Evolutionary conservation across 2,113 vertebrate genomes (phyloP).

Genomic region (Nothocercus julius): DNA sequence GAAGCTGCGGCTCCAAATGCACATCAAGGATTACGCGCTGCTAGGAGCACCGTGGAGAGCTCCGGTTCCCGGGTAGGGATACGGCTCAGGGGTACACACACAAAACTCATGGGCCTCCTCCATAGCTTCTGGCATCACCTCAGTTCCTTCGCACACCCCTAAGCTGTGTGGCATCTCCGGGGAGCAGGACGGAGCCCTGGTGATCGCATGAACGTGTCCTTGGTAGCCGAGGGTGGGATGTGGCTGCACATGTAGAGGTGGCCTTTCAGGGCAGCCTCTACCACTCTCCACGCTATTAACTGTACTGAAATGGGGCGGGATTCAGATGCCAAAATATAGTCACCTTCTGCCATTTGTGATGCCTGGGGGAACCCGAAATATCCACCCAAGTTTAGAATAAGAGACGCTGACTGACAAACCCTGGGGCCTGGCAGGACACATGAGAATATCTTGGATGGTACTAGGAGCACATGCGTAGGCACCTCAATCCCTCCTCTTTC

Average conservation of each 20-base stretch:
- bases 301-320: not conserved
- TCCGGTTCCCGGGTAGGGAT: not conserved
- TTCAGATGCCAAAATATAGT: not conserved
- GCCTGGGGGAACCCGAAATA: not conserved
- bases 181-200: not conserved
- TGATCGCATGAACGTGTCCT: accelerated
- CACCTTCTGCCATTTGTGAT: not conserved
- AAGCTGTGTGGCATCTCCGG: not conserved
- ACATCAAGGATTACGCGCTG: too few species aligned
- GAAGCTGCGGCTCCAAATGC: not conserved
- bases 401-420: not conserved
- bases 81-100: not conserved
- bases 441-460: not conserved
- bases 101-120: not conserved
- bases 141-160: not conserved
- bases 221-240: not conserved
- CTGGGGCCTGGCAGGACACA: not conserved
- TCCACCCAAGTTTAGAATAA: not conserved
- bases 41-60: not conserved
- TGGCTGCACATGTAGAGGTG: not conserved
- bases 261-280: not conserved
- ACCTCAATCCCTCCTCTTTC: not conserved
- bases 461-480: not conserved
- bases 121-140: not conserved
- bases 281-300: not conserved